Percentiles rank a stretch among this genome's conserved stretches.
Conservation (phyloP, 2,888 invertebrate genomes). For the Sicus ferrugineus region DNA sequence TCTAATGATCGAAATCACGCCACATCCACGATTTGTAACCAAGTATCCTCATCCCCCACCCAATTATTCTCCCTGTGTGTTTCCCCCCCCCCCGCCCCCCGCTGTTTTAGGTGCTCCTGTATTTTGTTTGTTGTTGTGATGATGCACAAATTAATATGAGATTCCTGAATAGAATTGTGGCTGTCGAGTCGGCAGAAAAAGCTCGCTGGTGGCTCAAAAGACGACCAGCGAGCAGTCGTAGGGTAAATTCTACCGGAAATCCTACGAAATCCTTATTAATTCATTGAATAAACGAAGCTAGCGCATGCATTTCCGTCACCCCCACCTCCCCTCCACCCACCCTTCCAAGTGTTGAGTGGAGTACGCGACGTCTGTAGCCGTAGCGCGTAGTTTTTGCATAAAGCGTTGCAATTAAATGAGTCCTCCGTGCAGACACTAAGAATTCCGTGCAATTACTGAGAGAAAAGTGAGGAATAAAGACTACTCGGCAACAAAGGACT, state of each 20-base stretch:
- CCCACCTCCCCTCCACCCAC: too few species aligned
- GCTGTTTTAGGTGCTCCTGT: neutral
- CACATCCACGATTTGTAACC: slow-evolving; percentile 12
- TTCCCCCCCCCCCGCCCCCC: slow-evolving; percentile 16
- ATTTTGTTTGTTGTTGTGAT: neutral
- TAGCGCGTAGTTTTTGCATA: slow-evolving; percentile 3
- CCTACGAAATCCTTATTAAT: slow-evolving; percentile 16
- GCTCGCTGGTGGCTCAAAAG: slow-evolving; percentile 44
- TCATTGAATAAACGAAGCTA: slow-evolving; percentile 21
- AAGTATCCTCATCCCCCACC: slow-evolving; percentile 42
- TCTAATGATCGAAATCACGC: neutral
- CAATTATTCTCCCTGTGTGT: neutral
- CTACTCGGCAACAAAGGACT: too few species aligned
- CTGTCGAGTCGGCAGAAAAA: slow-evolving; percentile 57
- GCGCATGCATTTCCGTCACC: slow-evolving; percentile 19
- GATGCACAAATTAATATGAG: slow-evolving; percentile 1
- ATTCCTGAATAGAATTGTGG: slow-evolving; percentile 45
- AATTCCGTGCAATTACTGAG: too few species aligned
- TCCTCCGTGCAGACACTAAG: neutral
- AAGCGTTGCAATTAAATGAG: neutral
- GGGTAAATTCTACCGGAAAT: slow-evolving; percentile 6
- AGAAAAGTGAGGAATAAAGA: too few species aligned
- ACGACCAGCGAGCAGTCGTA: neutral
- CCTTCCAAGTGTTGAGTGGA: too few species aligned
- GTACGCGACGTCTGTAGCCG: neutral